Percentiles rank a stretch among this genome's conserved stretches.
Evolutionary conservation across 2,888 invertebrate genomes (phyloP).

Genomic region (Eupithecia subumbrata): DNA sequence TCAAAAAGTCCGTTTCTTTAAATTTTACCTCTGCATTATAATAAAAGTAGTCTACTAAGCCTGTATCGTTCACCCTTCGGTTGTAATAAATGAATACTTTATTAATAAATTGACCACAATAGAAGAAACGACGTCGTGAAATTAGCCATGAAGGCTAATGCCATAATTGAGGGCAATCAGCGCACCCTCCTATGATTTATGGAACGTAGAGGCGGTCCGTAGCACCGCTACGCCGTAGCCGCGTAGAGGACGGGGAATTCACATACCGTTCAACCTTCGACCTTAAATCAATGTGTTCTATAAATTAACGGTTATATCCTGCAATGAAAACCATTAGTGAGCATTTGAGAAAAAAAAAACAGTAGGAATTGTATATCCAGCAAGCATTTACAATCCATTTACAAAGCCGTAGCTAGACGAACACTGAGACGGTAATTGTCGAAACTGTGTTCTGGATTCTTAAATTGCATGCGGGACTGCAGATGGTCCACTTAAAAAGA

Average conservation of each 20-base stretch:
- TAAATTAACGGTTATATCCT: not conserved
- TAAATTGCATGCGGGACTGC: slow-evolving; percentile 78
- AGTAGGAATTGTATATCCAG: slow-evolving; percentile 5
- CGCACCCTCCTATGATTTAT: slow-evolving; percentile 75
- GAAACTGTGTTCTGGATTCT: slow-evolving; percentile 72
- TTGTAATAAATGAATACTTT: slow-evolving; percentile 27
- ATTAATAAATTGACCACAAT: slow-evolving; percentile 38
- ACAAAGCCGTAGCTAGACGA: slow-evolving; percentile 31
- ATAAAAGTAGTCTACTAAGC: not conserved
- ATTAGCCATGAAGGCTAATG: slow-evolving; percentile 81
- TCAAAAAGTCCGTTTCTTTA: not conserved
- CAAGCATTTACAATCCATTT: slow-evolving; percentile 19
- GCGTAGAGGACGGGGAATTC: slow-evolving; percentile 17
- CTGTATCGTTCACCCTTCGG: not conserved
- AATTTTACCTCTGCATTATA: not conserved
- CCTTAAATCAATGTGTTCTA: not conserved
- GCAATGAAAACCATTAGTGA: not conserved
- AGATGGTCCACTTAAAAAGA: slow-evolving; percentile 81
- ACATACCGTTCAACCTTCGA: slow-evolving; percentile 4
- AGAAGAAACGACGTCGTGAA: slow-evolving; percentile 58
- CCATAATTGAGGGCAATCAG: slow-evolving; percentile 81
- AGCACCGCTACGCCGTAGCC: slow-evolving; percentile 19
- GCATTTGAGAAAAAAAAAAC: slow-evolving; percentile 7
- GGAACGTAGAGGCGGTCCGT: slow-evolving; percentile 38
- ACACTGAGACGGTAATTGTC: slow-evolving; percentile 57